Percentiles rank a stretch among this genome's conserved stretches.
Conservation (phyloP, 2,113 vertebrate genomes). For the Syngnathus typhle region DNA sequence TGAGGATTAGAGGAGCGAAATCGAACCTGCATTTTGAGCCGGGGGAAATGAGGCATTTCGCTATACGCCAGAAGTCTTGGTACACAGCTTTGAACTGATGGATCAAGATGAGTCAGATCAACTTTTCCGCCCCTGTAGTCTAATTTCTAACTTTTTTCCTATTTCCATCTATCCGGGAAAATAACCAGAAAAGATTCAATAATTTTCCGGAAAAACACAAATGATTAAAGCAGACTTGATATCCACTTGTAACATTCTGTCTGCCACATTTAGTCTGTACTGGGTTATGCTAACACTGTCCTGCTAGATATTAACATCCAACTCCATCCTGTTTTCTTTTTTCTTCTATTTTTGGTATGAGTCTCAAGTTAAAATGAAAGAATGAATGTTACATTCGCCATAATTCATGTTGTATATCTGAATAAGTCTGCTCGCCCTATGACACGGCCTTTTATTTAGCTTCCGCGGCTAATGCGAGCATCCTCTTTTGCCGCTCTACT, state of each 20-base stretch:
- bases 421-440: slow-evolving; percentile 34
- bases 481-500: slow-evolving; percentile 36
- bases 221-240: too few relatives aligned
- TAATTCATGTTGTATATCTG: slow-evolving; percentile 19
- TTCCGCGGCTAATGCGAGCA: slow-evolving; percentile 30
- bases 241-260: too few relatives aligned
- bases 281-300: too few relatives aligned
- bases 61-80: neutral
- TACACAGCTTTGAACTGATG: neutral
- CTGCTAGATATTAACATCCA: too few relatives aligned
- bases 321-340: neutral
- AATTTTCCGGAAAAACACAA: too few relatives aligned
- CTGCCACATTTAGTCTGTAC: too few relatives aligned
- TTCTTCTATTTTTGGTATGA: neutral
- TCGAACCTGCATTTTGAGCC: slow-evolving; percentile 45
- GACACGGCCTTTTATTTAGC: slow-evolving; percentile 24
- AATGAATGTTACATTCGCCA: neutral
- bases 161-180: neutral
- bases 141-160: neutral
- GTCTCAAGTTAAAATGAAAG: neutral
- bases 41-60: slow-evolving; percentile 5
- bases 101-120: neutral
- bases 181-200: neutral
- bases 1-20: slow-evolving; percentile 60
- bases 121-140: neutral